Evolutionary conservation across 2,797 vertebrate species (phyloP), one percentile per base, ranked within the genome.

Genomic region (Gadopsis marmoratus): DNA sequence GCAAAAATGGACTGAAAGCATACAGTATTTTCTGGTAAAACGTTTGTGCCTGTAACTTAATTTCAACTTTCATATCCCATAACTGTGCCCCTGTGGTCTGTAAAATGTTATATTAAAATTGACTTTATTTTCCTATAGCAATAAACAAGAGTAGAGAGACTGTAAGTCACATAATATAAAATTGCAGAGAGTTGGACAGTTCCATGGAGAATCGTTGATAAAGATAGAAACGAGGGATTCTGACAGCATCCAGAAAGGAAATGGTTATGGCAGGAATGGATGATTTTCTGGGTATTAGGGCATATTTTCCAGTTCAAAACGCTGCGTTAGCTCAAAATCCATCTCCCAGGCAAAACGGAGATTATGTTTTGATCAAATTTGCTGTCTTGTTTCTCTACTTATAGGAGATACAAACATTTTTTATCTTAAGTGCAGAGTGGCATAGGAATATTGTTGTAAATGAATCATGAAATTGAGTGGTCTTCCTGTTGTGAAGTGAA

Each of bases 331-430:
- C 43, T 78, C 9, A 9, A 73, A 73, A 70, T 78, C 47, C 48
- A 72, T 72, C 56, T 76, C 50, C 3, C 2, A 66, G 50, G 61
- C 33, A 56, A 54, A 11, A 54, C 35, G 53, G 26, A 78, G 65
- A 86, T 81, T 62, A 72, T 12, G 65, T 69, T 82, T 41, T 76
- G 77, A 84, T 82, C 26, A 78, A 63, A 61, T 77, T 9, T 47
- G 19, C 54, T 59, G 21, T 86, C 33, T 58, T 71, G 14, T 71
- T 82, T 73, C 19, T 68, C 3, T 37, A 45, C 29, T 55, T 41
- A 50, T 19, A n/a, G 39, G 3, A 71, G 37, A 70, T 60, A 79
- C 8, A 76, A 33, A n/a, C n/a, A n/a, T 6, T 33, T 37, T 1
- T 23, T 12, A n/a, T 55, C 9, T 26, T 9, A 53, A 71, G 82